Base-by-base conservation (phyloP, 2,888 invertebrate genomes). In the Drosophila suboccidentalis region DNA sequence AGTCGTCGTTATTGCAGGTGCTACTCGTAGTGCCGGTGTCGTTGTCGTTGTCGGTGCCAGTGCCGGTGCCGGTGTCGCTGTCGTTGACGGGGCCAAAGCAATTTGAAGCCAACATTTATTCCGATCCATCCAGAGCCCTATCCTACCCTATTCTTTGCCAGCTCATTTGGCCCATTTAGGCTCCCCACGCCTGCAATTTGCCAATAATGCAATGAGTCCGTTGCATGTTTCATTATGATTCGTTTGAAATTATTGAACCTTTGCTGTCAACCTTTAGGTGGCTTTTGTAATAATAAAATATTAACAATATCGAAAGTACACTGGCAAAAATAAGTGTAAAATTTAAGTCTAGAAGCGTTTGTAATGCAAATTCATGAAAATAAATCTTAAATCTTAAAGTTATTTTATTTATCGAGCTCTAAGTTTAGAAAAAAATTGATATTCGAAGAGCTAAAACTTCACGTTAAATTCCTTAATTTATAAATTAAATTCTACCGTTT, bases 201-300 rank as follows among this genome's bases (percentile, higher is more conserved):
- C 39, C 43, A 38, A 29, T 26, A 51, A 68, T 36, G 41, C 39
- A 22, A 46, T 49, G 38, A 39, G 34, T 36, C 11, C 36, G 49
- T 80, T 68, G 84, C 83, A 66, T 80, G 81, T 60, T 71, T 44
- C 59, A 71, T 65, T 71, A 77, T 86, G 87, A 80, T 82, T 86
- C 71, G 60, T 44, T 62, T 58, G 36, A 32, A 55, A 61, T 57
- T 3, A 29, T 39, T 34, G 43, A 58, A 32, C 57, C 32, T 15
- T 38, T 26, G 44, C 36, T 26, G 22, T 57, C 46, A 36, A 34
- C 13, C 46, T 29, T 54, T 34, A n/a, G 11, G 13, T 36, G 19
- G 36, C 17, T 9, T 39, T 8, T 17, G 36, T 58, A 38, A 29
- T 58, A 34, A 46, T 36, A 15, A 58, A 46, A 38, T 58, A 58